Evolutionary conservation across 2,888 invertebrate species (phyloP), one percentile per base, ranked within the genome.

Genomic region (Teleogryllus oceanicus): DNA sequence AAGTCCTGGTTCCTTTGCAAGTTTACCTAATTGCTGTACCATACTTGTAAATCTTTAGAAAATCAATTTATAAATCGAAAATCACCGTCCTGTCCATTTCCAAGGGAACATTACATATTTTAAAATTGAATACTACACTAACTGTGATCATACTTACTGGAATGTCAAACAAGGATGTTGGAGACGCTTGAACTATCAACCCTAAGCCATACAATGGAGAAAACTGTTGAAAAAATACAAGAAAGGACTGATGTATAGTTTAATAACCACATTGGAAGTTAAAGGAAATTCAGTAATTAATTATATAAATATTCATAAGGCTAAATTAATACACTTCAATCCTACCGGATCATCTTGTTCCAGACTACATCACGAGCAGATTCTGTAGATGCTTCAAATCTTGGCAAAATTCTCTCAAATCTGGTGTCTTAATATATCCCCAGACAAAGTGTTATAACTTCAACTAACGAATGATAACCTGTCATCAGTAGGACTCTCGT

Each of bases 1-100:
- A 37, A 98, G 88, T 0, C 97, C 97, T 82, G 91, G 91, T 86
- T 98, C 97, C 78, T 89, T 90, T 0, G 93, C 90, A 79, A 96
- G 87, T 83, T 88, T 89, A 24, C 92, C 93, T 50, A 94, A 85
- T 83, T 93, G 92, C 76, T 90, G 89, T 13, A 92, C 90, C 87
- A 94, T 84, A 76, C 20, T 83, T 82, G 83, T 79, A 80, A 84
- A 84, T 80, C 84, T 83, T 84, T 86, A 81, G 12, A 83, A 83
- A 37, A 75, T 50, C 50, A 81, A 78, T 18, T 50, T 21, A 49
- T 49, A 18, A 79, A 20, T 76, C 37, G 20, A 76, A 80, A 1
- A 21, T 20, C 10, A 16, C 1, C 1, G 21, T 5, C n/a, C 16
- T 76, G 5, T 76, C 4, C 76, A 20, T 11, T 76, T 21, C n/a